Evolutionary conservation across 2,888 invertebrate species (phyloP), one percentile per base, ranked within the genome.

Genomic region (Belgica antarctica): DNA sequence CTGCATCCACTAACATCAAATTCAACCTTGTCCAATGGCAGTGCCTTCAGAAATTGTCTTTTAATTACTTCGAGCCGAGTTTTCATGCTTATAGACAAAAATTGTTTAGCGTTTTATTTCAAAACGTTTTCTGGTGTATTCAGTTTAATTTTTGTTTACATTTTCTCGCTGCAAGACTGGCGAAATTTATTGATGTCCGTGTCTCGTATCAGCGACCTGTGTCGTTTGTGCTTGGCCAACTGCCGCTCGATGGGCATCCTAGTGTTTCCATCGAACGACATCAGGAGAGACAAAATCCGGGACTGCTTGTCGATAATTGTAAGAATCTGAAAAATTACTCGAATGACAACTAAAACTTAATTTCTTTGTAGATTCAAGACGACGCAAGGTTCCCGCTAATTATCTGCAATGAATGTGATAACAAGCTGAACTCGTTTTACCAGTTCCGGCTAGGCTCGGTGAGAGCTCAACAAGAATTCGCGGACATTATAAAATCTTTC

Each of bases 31-130:
- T 75, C 75, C 0, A 79, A 61, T 2, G 78, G 76, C 71, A 75
- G 76, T 62, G 79, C 77, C 47, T 77, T 77, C 0, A 80, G 72
- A 46, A 79, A 79, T 24, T 62, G 22, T 34, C 34, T 31, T 15
- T n/a, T 25, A 24, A 31, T 5, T 8, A 27, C 19, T 34, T 41
- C 41, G n/a, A n/a, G n/a, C 10, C 41, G n/a, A 41, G 15, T 15
- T n/a, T n/a, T 41, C 41, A n/a, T 41, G 12, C 3, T 41, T 41
- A 41, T 15, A 41, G 15, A 41, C 31, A 31, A 31, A 31, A n/a
- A 12, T 41, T 10, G 41, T 15, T 12, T 2, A 10, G 41, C 41
- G 34, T 34, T 34, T 34, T 34, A 12, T 34, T 34, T 12, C 34
- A 34, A 34, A 34, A 34, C 34, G n/a, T n/a, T n/a, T n/a, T n/a